Evolutionary conservation across 2,797 vertebrate genomes (phyloP).

Genomic region (Smutsia gigantea): DNA sequence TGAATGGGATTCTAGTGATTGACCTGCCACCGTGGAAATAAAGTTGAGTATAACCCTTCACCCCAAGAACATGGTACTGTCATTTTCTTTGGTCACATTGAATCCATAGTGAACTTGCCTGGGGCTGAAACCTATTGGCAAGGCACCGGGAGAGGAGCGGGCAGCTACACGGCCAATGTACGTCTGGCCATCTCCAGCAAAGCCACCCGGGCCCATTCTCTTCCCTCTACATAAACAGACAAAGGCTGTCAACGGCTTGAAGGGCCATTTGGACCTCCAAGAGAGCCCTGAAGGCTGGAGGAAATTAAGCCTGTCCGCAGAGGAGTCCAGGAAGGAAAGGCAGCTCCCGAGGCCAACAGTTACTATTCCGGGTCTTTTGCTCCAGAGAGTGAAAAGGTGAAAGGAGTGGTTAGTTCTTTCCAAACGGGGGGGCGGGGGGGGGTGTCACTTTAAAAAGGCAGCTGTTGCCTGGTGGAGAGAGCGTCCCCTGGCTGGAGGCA

Average conservation of each 20-base stretch:
- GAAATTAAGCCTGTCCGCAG: not conserved
- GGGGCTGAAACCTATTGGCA: too few species aligned
- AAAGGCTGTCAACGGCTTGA: not conserved
- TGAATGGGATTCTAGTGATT: too few species aligned
- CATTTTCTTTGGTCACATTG: too few species aligned
- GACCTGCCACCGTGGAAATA: too few species aligned
- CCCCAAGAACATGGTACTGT: too few species aligned
- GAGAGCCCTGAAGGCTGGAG: not conserved
- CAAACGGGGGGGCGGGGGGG: not conserved
- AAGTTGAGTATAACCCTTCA: too few species aligned
- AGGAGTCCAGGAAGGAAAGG: not conserved
- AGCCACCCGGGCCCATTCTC: not conserved
- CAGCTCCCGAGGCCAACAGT: fast-evolving
- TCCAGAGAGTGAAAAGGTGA: not conserved
- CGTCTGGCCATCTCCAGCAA: not conserved
- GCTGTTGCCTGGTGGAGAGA: not conserved
- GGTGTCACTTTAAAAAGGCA: not conserved
- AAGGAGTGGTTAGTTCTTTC: not conserved
- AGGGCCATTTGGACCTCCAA: not conserved
- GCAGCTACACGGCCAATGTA: fast-evolving
- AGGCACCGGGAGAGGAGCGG: too few species aligned
- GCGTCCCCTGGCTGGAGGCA: not conserved
- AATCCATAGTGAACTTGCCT: too few species aligned
- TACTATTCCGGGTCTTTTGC: not conserved
- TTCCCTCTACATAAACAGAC: not conserved